Conservation (phyloP, 2,113 vertebrate species). For the Colossoma macropomum region DNA sequence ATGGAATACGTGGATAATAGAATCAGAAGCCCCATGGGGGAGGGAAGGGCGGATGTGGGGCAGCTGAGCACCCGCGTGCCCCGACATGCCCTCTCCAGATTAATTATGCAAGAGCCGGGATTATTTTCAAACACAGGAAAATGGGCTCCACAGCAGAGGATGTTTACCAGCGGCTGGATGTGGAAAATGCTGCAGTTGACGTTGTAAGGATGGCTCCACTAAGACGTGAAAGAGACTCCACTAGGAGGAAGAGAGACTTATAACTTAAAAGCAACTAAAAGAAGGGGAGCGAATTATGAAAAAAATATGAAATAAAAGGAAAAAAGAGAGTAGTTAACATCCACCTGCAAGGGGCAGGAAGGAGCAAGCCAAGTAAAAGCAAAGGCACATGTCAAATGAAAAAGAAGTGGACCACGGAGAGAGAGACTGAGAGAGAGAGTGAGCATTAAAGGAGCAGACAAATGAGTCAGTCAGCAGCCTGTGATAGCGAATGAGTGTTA, state of each 20-base stretch:
- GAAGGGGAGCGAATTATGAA: background rate
- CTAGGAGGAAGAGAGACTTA: background rate
- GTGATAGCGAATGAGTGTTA: slow-evolving; percentile 52
- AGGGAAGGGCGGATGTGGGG: slow-evolving; percentile 40
- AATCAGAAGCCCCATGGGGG: slow-evolving; percentile 38
- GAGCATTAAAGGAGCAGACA: slow-evolving; percentile 5
- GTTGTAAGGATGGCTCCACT: background rate
- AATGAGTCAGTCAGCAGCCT: slow-evolving; percentile 21
- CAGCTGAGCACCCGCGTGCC: slow-evolving; percentile 40
- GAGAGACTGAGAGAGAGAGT: background rate
- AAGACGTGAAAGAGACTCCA: background rate
- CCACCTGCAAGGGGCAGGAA: background rate
- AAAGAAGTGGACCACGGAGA: background rate
- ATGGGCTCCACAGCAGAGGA: background rate
- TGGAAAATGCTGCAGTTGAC: slow-evolving; percentile 2
- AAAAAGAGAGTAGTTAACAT: background rate
- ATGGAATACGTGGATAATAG: slow-evolving; percentile 37
- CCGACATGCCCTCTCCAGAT: slow-evolving; percentile 51
- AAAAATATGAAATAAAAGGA: background rate
- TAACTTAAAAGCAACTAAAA: background rate
- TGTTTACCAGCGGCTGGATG: slow-evolving; percentile 15
- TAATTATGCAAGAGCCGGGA: slow-evolving; percentile 53
- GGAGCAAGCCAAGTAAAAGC: slow-evolving; percentile 10
- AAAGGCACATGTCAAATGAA: slow-evolving; percentile 1
- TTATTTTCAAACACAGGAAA: slow-evolving; percentile 53